Base-by-base conservation (phyloP, 2,888 invertebrate genomes). In the Phytoseiulus persimilis region DNA sequence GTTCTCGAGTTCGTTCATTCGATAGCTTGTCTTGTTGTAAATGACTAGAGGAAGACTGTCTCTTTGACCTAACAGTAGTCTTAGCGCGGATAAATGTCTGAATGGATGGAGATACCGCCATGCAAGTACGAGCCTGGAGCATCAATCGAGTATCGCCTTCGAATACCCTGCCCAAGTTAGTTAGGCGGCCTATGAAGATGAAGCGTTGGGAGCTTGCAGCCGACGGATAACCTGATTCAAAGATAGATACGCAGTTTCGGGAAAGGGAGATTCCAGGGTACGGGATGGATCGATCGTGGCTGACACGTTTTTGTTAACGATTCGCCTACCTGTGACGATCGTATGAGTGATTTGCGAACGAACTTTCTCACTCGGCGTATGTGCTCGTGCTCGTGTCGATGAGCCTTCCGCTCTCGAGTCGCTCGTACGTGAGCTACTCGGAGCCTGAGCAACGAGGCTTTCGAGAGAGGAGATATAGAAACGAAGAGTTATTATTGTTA, bases 81-180 rank as follows among this genome's bases (percentile, higher is more conserved):
- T 65, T 6, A 65, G 65, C 65, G 18, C 65, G 18, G 18, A 65
- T 65, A 18, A 65, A 65, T 65, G 65, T 14, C 14, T 65, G 14
- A 28, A 65, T 65, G 65, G 28, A 65, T 65, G 65, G 65, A 87
- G 87, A 32, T 33, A 87, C 87, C 87, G 87, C 33, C 87, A 87
- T 87, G 87, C 87, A 33, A 87, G 87, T 87, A 87, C 87, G 87
- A 87, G 87, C 87, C 45, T 87, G 87, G 87, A 87, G 87, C 87
- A 87, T 32, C 33, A 32, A 87, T 45, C 31, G 33, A 32, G 87
- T 87, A 87, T 87, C 87, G n/a, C 23, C 39, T 39, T n/a, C 6
- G 5, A 45, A 87, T 87, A 87, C 87, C 18, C 33, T 33, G 87
- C 87, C 87, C 87, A 87, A 87, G 87, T 87, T 87, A 87, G 45